Conservation (phyloP, 2,113 vertebrate genomes). For the Plecturocebus donacophilus region DNA sequence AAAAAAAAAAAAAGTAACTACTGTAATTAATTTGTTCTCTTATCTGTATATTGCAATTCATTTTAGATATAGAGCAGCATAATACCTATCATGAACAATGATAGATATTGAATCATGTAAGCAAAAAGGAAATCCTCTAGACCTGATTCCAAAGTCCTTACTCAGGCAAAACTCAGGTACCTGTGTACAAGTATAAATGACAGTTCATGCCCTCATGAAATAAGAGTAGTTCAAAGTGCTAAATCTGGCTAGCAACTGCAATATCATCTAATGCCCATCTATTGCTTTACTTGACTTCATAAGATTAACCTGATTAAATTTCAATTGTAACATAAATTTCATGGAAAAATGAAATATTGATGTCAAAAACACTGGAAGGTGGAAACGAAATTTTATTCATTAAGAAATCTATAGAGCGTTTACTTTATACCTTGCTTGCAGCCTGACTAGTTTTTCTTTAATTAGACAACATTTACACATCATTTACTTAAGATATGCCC, state of each 20-base stretch:
- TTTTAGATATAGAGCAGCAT: neutral
- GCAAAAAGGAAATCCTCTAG: neutral
- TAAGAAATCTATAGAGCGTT: neutral
- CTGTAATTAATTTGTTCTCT: slow-evolving; percentile 25
- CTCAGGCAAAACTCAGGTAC: slow-evolving; percentile 49
- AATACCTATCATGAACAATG: neutral
- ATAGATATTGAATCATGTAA: neutral
- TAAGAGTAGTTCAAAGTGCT: neutral
- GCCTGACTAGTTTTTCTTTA: neutral
- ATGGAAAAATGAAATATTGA: neutral
- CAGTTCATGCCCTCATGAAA: slow-evolving; percentile 33
- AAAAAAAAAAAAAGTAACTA: neutral
- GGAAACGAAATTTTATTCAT: neutral
- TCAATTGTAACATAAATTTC: slow-evolving; percentile 32
- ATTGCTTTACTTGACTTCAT: slow-evolving; percentile 10
- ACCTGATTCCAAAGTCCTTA: slow-evolving; percentile 41
- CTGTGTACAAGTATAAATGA: neutral
- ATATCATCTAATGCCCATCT: neutral
- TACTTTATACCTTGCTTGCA: neutral
- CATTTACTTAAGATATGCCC: slow-evolving; percentile 21
- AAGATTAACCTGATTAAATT: slow-evolving; percentile 47
- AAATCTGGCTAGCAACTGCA: neutral
- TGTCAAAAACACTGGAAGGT: slow-evolving; percentile 16
- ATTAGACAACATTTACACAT: neutral
- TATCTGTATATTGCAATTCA: neutral